phyloP scores from a whole-genome alignment of 2,888 invertebrate genomes.

The Xestobium rufovillosum region DNA sequence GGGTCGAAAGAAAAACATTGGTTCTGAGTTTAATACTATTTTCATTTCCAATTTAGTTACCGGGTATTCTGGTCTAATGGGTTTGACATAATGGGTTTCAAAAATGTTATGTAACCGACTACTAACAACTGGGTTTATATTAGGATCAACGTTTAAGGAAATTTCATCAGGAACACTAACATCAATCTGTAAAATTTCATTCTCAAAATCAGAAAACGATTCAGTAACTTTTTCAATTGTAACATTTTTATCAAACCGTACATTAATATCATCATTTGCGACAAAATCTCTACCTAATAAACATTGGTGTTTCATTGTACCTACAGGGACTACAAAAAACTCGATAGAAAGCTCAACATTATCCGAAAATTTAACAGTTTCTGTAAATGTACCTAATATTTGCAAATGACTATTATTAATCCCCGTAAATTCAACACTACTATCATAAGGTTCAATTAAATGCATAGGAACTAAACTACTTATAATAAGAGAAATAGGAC shows the following conservation, averaged over 20 bases:
- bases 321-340: conserved; percentile 16
- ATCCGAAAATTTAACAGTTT: conserved; percentile 6
- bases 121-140: no score
- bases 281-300: conserved; percentile 16
- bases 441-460: conserved; percentile 1
- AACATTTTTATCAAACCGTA: no score
- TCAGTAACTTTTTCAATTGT: no score
- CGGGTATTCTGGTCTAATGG: conserved; percentile 1
- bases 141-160: no score
- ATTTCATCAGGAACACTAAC: no score
- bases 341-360: conserved; percentile 8
- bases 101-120: no score
- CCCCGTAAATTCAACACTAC: conserved; percentile 9
- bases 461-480: conserved; percentile 5
- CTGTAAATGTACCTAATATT: conserved; percentile 11
- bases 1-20: conserved; percentile 16
- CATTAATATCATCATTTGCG: no score
- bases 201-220: no score
- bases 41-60: conserved; percentile 9
- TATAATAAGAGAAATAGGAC: conserved; percentile 14
- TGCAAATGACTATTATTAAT: conserved; percentile 9
- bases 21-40: conserved; percentile 8
- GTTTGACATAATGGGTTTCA: conserved; percentile 5
- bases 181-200: not conserved
- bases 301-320: conserved; percentile 10